Evolutionary conservation across 2,888 invertebrate genomes (phyloP).

Genomic region (Drosophila dives): DNA sequence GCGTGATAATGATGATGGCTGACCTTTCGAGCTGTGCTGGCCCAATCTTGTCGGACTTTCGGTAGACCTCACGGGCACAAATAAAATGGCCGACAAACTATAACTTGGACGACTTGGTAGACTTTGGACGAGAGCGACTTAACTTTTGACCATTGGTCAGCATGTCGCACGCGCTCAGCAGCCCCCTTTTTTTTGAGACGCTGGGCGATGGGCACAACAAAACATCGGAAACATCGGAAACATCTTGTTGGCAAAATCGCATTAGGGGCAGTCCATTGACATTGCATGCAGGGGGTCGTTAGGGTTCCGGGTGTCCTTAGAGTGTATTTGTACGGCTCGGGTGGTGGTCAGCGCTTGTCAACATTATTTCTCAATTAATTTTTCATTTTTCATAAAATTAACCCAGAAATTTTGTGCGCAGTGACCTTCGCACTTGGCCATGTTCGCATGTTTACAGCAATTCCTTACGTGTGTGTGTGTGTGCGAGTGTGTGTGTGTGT

Average conservation of each 20-base stretch:
- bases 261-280: constrained; percentile 77
- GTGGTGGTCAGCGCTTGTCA: constrained; percentile 82
- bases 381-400: constrained; percentile 83
- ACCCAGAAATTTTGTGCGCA: constrained; percentile 75
- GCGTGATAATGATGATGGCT: constrained; percentile 83
- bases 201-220: constrained; percentile 12
- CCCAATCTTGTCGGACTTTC: constrained; percentile 23
- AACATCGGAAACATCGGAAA: no score
- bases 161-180: constrained; percentile 63
- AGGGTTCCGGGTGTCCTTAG: neutral
- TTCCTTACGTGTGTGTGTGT: constrained; percentile 18
- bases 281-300: constrained; percentile 70
- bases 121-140: constrained; percentile 43
- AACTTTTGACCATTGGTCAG: constrained; percentile 84
- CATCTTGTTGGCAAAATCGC: constrained; percentile 48
- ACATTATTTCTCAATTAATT: constrained; percentile 84
- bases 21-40: constrained; percentile 69
- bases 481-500: constrained; percentile 12
- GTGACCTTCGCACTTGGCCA: constrained; percentile 78
- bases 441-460: constrained; percentile 52
- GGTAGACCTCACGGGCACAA: constrained; percentile 1
- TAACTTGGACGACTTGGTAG: constrained; percentile 4
- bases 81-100: constrained; percentile 75
- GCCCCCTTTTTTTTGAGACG: constrained; percentile 31
- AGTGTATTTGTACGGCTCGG: constrained; percentile 21